Evolutionary conservation across 2,888 invertebrate species (phyloP), one percentile per base, ranked within the genome.

Genomic region (Dryomyza anilis): DNA sequence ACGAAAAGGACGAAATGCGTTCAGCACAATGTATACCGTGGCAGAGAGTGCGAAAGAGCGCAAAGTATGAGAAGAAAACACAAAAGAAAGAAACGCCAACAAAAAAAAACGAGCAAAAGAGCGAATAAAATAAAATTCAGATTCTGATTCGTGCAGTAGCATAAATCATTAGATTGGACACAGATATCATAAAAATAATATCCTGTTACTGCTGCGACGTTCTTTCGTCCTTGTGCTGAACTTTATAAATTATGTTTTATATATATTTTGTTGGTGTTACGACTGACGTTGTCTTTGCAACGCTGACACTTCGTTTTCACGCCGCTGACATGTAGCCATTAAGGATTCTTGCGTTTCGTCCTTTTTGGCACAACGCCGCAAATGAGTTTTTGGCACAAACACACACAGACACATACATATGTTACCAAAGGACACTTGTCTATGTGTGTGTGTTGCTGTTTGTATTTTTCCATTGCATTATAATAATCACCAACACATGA

Each of bases 151-250:
- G 76, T 77, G 77, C 74, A 73, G 71, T 72, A 72, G 76, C 78
- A 81, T 81, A 81, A 81, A 82, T 82, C 81, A 81, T 74, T 71
- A 81, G 81, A 81, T 81, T 82, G 81, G 82, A 81, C 81, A 79
- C 79, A 82, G 81, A 81, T 82, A 81, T 81, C 82, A 79, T 79
- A 82, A 78, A 81, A 81, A 80, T 81, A 77, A 79, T 78, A 78
- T 79, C 81, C 76, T 76, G 74, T 69, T 71, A 63, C 65, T 58
- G 43, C 52, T 25, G n/a, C 67, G 66, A 67, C 66, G 66, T 62
- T 56, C 52, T 45, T 21, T 21, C 59, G 63, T 55, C 43, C 62
- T 53, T 45, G n/a, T 46, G 45, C 12, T 36, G 36, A 39, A 21
- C 19, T 33, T n/a, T 19, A 3, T n/a, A n/a, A n/a, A n/a, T n/a